Base-by-base conservation (phyloP, 2,888 invertebrate genomes). In the Prenolepis imparis region DNA sequence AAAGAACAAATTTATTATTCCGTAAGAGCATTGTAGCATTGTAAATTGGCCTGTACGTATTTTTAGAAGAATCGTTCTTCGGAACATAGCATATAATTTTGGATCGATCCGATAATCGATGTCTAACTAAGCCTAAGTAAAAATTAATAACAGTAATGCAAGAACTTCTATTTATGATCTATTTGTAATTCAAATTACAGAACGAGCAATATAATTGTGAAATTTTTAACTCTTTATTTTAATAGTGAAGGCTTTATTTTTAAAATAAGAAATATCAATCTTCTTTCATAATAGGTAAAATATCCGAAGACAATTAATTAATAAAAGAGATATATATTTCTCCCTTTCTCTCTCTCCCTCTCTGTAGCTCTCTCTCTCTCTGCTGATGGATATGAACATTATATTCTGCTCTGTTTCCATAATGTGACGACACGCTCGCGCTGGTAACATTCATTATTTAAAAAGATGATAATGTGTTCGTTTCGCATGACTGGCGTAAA, bases 381-480 rank as follows among this genome's bases (percentile, higher is more conserved):
- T 44, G 15, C 8, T 52, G n/a, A 52, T 52, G 52, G 52, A 66
- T 52, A 18, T 63, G 48, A 48, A 75, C 28, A 28, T 67, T 78
- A 68, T 57, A 70, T 78, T 68, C 39, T 15, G 39, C n/a, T 44
- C 0, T 44, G 32, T 78, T 78, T 11, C 24, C 48, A 44, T n/a
- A 59, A 70, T 55, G 68, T 18, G 24, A 32, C 28, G 55, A 77
- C 18, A 55, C 32, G 21, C 32, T 68, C 32, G 41, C 41, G 70
- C 55, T 57, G 55, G 12, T 21, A 57, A 68, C 5, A 21, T 36
- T 32, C 18, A 55, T 18, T 59, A 57, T 78, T 78, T 78, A 78
- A 70, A 78, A 78, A 70, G 52, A 78, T 70, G 48, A 63, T 74
- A 74, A 74, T 74, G 74, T 41, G 36, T 36, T 36, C 6, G 41